These are phyloP conservation scores for Hydrotaea cyrtoneurina DNA, from an alignment of 2,888 invertebrate species.

Conservation along the genomic window DNA sequence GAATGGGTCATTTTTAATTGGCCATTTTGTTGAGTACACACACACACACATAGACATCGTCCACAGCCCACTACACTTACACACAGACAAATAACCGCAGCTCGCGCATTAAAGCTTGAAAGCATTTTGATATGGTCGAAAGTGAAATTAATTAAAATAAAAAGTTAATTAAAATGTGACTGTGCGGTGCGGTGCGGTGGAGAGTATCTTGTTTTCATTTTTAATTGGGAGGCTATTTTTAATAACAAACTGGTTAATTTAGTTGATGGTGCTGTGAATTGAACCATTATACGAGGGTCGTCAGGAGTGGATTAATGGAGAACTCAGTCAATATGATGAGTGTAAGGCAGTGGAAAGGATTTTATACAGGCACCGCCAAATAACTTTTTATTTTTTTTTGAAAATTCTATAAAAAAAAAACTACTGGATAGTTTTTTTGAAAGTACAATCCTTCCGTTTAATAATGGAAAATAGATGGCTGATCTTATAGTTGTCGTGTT, in stretches of 20 bases:
- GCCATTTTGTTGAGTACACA: slow-evolving; percentile 16
- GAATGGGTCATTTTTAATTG: slow-evolving; percentile 31
- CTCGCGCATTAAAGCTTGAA: slow-evolving; percentile 32
- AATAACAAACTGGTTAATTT: slow-evolving; percentile 21
- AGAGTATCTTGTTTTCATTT: slow-evolving; percentile 15
- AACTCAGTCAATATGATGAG: not conserved
- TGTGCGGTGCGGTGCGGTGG: not conserved
- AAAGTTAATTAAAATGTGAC: slow-evolving; percentile 35
- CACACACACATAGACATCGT: not conserved
- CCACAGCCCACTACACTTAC: not conserved
- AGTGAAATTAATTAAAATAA: slow-evolving; percentile 35
- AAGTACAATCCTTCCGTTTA: too few species aligned
- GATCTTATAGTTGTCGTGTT: too few species aligned
- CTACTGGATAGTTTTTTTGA: too few species aligned
- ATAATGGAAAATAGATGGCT: too few species aligned
- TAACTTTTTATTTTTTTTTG: too few species aligned
- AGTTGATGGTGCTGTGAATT: not conserved
- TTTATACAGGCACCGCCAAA: too few species aligned
- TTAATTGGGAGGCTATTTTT: slow-evolving; percentile 12
- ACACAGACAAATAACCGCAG: not conserved
- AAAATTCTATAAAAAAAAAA: too few species aligned
- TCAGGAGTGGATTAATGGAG: not conserved
- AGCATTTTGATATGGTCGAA: slow-evolving; percentile 30
- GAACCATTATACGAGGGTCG: not conserved
- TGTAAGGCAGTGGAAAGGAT: too few species aligned